These are phyloP conservation scores for Drosophila histrio DNA, from an alignment of 2,888 invertebrate species.

Conservation along the genomic window DNA sequence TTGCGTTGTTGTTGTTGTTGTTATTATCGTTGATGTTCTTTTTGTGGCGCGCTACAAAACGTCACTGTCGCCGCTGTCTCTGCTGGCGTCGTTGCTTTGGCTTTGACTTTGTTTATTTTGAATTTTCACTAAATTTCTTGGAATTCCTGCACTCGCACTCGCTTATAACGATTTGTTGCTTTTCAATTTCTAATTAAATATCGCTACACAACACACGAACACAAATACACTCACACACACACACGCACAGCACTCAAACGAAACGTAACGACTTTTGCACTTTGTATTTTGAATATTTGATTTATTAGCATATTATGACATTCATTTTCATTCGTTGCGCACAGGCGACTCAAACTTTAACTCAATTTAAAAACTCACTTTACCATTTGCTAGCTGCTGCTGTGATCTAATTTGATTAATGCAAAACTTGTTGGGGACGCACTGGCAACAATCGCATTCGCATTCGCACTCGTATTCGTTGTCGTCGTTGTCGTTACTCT, in stretches of 20 bases:
- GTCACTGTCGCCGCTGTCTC: slow-evolving; percentile 31
- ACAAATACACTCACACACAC: slow-evolving; percentile 8
- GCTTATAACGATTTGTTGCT: slow-evolving; percentile 27
- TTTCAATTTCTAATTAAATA: slow-evolving; percentile 45
- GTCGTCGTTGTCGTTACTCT: slow-evolving; percentile 26
- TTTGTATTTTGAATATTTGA: slow-evolving; percentile 61
- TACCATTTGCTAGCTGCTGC: slow-evolving; percentile 39
- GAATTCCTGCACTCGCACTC: slow-evolving; percentile 47
- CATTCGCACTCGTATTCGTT: slow-evolving; percentile 42
- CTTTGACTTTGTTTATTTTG: slow-evolving; percentile 66
- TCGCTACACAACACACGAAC: slow-evolving; percentile 7
- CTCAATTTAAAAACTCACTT: slow-evolving; percentile 50
- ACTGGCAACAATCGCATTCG: slow-evolving; percentile 46
- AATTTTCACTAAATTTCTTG: slow-evolving; percentile 69
- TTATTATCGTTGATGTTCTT: slow-evolving; percentile 38
- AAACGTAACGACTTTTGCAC: slow-evolving; percentile 54
- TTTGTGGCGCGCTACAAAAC: slow-evolving; percentile 58
- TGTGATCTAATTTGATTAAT: slow-evolving; percentile 75
- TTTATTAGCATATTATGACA: slow-evolving; percentile 69
- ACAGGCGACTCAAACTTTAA: slow-evolving; percentile 34
- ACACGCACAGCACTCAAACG: slow-evolving; percentile 9
- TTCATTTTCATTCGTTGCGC: slow-evolving; percentile 39
- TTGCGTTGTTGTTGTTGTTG: slow-evolving; percentile 23
- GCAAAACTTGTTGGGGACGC: slow-evolving; percentile 67
- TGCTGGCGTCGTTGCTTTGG: slow-evolving; percentile 30